A percentile compares a stretch with the other conserved stretches of the same genome.
phyloP scores from a whole-genome alignment of 1,140 invertebrate genomes.

The Achatina immaculata region DNA sequence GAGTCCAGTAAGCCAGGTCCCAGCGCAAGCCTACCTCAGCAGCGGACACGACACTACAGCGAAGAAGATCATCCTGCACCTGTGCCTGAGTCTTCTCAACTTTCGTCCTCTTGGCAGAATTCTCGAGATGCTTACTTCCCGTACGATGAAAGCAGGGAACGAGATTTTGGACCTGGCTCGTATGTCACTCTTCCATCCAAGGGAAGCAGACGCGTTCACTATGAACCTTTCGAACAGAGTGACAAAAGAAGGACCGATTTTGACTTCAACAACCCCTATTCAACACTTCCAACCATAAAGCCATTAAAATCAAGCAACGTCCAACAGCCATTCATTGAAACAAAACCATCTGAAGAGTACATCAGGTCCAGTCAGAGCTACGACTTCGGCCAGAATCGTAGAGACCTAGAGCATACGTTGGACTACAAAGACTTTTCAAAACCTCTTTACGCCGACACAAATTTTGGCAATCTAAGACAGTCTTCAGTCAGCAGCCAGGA shows the following conservation, averaged over 20 bases:
- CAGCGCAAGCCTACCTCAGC: not conserved
- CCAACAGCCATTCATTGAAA: not conserved
- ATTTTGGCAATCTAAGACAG: constrained; percentile 18
- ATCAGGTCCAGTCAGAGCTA: constrained; percentile 32
- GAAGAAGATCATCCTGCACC: constrained; percentile 14
- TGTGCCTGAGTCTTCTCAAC: constrained; percentile 3
- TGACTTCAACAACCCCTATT: constrained; percentile 42
- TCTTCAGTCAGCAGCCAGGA: constrained; percentile 14
- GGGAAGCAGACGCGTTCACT: constrained; percentile 30
- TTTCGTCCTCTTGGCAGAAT: constrained; percentile 41
- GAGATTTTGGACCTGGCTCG: constrained; percentile 52
- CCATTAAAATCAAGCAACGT: constrained; percentile 49
- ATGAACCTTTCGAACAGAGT: constrained; percentile 11
- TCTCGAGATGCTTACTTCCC: constrained; percentile 38
- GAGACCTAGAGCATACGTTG: constrained; percentile 32
- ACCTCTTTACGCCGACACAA: constrained; percentile 46
- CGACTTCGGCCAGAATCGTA: constrained; percentile 19
- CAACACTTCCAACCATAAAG: constrained; percentile 58
- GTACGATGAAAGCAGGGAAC: constrained; percentile 24
- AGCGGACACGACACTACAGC: not conserved
- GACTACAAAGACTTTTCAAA: constrained; percentile 44
- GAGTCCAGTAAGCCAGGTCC: not conserved
- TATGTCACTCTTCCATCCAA: constrained; percentile 56
- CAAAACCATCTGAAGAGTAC: not conserved
- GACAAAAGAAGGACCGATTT: not conserved